Conservation (phyloP, 64 coral and sea anemone genomes). For the Pachyseris speciosa region DNA sequence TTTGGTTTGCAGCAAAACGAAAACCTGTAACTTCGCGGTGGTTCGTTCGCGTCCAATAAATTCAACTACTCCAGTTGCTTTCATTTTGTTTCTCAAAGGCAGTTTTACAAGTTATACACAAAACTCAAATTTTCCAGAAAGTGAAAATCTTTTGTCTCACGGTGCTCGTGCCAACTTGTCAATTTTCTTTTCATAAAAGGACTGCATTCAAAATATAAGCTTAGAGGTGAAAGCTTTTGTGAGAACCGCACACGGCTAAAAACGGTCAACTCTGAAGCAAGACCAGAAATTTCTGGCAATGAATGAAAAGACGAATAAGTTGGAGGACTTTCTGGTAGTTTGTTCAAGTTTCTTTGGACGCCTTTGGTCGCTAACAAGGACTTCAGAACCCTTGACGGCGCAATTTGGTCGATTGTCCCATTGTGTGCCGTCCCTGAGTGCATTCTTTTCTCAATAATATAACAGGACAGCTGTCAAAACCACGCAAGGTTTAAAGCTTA, state of each 20-base stretch:
- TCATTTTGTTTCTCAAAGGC: background rate
- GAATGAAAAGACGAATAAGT: background rate
- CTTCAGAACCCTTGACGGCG: background rate
- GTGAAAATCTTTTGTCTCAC: background rate
- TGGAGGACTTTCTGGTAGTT: background rate
- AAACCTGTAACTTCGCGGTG: background rate
- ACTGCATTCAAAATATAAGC: background rate
- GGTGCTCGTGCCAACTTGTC: background rate
- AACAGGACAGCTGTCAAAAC: background rate
- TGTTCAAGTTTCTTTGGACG: background rate
- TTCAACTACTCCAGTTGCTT: no score
- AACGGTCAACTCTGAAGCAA: no score
- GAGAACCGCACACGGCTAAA: no score
- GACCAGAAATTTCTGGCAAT: background rate
- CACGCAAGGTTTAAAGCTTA: background rate
- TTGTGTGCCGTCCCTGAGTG: background rate
- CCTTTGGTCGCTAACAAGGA: conserved; percentile 11
- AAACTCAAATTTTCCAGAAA: background rate
- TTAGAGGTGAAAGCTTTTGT: background rate
- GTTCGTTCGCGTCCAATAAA: no score
- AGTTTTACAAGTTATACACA: background rate
- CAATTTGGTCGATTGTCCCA: conserved; percentile 15
- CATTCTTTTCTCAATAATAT: conserved; percentile 18
- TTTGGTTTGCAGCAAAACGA: background rate
- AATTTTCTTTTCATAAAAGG: conserved; percentile 7